phyloP scores from a whole-genome alignment of 2,797 vertebrate genomes.

The Sandelia bainsii region DNA sequence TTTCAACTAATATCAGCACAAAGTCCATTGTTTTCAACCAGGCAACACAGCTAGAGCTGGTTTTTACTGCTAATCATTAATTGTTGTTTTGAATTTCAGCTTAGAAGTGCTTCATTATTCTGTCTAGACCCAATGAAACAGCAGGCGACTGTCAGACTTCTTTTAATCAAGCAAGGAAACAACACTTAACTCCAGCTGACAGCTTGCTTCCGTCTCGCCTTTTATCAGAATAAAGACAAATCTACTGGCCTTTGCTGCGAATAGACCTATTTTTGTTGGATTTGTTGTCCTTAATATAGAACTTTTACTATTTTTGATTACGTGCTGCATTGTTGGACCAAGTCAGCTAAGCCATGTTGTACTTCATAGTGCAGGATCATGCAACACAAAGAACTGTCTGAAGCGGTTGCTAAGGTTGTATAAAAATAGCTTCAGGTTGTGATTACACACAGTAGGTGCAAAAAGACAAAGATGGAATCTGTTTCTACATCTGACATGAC shows the following conservation, averaged over 20 bases:
- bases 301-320: neutral
- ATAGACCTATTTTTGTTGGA: neutral
- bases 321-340: no score
- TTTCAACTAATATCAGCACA: neutral
- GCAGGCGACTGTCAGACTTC: constrained; percentile 23
- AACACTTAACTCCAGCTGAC: constrained; percentile 20
- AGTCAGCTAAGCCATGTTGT: neutral
- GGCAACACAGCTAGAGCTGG: neutral
- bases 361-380: neutral
- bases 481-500: neutral
- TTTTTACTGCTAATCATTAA: constrained; percentile 2
- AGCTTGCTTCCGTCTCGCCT: neutral
- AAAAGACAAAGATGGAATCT: neutral
- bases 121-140: constrained; percentile 30
- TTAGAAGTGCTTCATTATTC: constrained; percentile 38
- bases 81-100: constrained; percentile 29
- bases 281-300: neutral
- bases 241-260: neutral
- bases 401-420: neutral
- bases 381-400: neutral
- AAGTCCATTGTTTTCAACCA: neutral
- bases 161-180: constrained; percentile 36
- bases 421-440: neutral
- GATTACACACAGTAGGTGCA: neutral
- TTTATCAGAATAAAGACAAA: neutral